These are phyloP conservation scores for Tiaroga cobitis DNA, from an alignment of 2,797 vertebrate species.

Conservation along the genomic window DNA sequence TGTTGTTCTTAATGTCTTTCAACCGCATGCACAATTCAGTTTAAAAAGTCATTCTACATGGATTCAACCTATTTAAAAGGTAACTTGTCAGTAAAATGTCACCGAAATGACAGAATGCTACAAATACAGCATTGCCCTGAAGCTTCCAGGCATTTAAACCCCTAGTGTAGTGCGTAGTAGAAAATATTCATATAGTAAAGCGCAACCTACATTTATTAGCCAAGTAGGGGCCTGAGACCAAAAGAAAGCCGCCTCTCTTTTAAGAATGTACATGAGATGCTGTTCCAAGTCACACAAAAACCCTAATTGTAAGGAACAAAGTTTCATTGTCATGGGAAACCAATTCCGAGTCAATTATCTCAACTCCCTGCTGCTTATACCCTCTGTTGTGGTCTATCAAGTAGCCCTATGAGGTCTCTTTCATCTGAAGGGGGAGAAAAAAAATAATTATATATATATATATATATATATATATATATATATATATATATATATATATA, in stretches of 20 bases:
- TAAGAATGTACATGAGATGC: constrained; percentile 57
- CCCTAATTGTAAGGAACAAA: constrained; percentile 64
- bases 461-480: constrained; percentile 29
- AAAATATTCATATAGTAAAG: constrained; percentile 27
- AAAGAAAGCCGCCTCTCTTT: constrained; percentile 45
- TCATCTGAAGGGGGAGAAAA: constrained; percentile 50
- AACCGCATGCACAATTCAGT: not conserved
- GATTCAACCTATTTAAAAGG: constrained; percentile 6
- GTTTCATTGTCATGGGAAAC: constrained; percentile 64
- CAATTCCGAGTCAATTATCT: constrained; percentile 68
- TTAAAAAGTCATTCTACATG: not conserved
- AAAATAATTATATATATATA: constrained; percentile 10
- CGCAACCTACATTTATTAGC: constrained; percentile 44
- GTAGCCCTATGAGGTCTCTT: constrained; percentile 60
- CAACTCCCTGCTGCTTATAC: constrained; percentile 63
- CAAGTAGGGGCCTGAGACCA: constrained; percentile 46
- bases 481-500: constrained; percentile 35
- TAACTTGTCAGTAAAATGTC: constrained; percentile 9
- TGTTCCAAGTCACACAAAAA: constrained; percentile 54
- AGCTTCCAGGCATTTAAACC: constrained; percentile 38
- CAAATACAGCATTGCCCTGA: constrained; percentile 15
- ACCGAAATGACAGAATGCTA: constrained; percentile 17
- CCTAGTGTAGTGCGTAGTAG: not conserved
- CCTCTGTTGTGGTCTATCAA: constrained; percentile 61
- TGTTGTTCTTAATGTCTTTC: not conserved